These are phyloP conservation scores for Macroglossus sobrinus DNA, from an alignment of 2,113 vertebrate species.

Conservation along the genomic window DNA sequence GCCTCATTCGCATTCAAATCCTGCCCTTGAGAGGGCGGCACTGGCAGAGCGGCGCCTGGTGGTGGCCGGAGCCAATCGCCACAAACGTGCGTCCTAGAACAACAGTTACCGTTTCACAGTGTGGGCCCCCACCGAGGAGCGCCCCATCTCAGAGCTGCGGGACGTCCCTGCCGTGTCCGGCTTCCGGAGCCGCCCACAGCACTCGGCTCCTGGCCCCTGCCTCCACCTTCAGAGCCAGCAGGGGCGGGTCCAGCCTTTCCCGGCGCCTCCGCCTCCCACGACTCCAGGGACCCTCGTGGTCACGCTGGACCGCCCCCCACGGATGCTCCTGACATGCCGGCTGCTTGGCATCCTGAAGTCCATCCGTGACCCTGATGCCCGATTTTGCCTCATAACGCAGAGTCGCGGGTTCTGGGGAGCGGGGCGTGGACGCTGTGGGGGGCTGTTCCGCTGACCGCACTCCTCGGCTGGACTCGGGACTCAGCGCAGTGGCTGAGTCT, in stretches of 20 bases:
- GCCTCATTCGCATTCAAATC: not conserved
- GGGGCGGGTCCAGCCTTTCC: not conserved
- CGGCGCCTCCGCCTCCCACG: accelerated
- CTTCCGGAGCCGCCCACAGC: not conserved
- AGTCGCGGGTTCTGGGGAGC: accelerated
- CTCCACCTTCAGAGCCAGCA: not conserved
- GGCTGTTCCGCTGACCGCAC: accelerated
- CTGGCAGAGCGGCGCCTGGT: accelerated
- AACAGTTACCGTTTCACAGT: not conserved
- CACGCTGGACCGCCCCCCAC: not conserved
- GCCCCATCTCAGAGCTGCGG: not conserved
- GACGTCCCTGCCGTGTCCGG: not conserved
- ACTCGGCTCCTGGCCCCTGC: not conserved
- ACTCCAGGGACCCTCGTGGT: not conserved
- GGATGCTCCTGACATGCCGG: not conserved
- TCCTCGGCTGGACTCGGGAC: not conserved
- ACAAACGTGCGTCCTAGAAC: not conserved
- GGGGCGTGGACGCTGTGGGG: accelerated
- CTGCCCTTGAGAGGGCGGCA: not conserved
- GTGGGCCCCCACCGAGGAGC: accelerated
- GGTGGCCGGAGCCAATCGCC: accelerated
- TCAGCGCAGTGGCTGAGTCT: accelerated
- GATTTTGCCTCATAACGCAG: no score
- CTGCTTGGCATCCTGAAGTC: not conserved
- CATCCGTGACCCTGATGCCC: no score